A percentile compares a stretch with the other conserved stretches of the same genome.
Conservation (phyloP, 2,797 vertebrate species). For the Neosalanx taihuensis region DNA sequence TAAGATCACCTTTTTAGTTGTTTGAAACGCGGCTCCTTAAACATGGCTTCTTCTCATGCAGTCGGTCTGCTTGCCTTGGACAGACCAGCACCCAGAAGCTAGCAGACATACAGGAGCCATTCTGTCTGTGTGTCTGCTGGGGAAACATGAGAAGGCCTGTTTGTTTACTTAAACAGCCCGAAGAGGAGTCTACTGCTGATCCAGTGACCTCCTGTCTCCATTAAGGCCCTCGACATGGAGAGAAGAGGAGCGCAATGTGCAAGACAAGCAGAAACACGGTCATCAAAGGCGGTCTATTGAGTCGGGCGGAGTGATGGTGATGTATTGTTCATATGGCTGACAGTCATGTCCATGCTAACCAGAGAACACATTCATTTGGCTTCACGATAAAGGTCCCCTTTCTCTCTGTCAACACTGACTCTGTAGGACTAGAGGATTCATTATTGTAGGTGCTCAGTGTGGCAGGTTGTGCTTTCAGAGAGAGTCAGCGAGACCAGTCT, state of each 20-base stretch:
- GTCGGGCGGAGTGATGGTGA: conserved; percentile 42
- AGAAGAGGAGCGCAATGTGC: conserved; percentile 39
- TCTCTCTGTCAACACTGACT: background rate
- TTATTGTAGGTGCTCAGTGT: background rate
- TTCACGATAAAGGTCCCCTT: conserved; percentile 10
- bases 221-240: conserved; percentile 38
- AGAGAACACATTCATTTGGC: conserved; percentile 35
- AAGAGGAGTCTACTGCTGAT: conserved; percentile 24
- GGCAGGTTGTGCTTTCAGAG: background rate
- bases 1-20: background rate
- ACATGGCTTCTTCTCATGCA: background rate
- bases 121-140: conserved; percentile 9
- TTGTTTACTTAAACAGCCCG: conserved; percentile 57
- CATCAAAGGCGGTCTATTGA: conserved; percentile 45
- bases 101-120: conserved; percentile 23
- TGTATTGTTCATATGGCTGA: conserved; percentile 35
- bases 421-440: background rate
- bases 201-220: conserved; percentile 64
- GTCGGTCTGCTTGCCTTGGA: conserved; percentile 4
- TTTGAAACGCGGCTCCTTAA: background rate
- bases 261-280: conserved; percentile 44
- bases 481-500: too few species aligned
- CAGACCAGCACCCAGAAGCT: conserved; percentile 37
- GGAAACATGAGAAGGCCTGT: conserved; percentile 37
- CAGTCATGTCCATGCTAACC: conserved; percentile 33